Evolutionary conservation across 2,113 vertebrate species (phyloP), one percentile per base, ranked within the genome.

Genomic region (Vulpes lagopus): DNA sequence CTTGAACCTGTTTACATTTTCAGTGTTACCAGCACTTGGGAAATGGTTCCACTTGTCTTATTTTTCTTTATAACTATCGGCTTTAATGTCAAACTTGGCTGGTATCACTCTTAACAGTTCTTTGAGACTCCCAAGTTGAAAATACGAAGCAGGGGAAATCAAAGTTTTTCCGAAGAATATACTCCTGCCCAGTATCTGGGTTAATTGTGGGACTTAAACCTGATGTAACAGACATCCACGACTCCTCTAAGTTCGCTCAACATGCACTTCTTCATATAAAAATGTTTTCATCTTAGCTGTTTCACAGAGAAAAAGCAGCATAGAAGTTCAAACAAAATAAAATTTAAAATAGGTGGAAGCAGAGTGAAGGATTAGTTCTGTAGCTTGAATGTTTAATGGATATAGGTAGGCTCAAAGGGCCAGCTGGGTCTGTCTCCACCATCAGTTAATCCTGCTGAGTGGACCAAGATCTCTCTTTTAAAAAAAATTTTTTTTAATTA

Each of bases 81-180:
- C 88, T 96, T 85, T 93, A 92, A 74, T 96, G n/a, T 71, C 96
- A 94, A 85, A 91, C 91, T 96, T 97, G 95, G 65, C 96, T 94
- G 49, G 38, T 84, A 84, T 91, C 38, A 60, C 78, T 84, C 81
- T 83, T 83, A 88, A 87, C 9, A 91, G 81, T 97, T 94, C 94
- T 92, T 92, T 90, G 11, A 87, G 84, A 69, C 93, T 80, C 86
- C 87, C 60, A 82, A 92, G 67, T 94, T 96, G 94, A 94, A 92
- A 84, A 92, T 92, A 62, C 27, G 9, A 91, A 76, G 64, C 94
- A 91, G 82, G 84, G 59, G 81, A 94, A 92, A 97, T 96, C 87
- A 94, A 69, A 94, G 38, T 96, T 97, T 88, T 90, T 74, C 87
- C 32, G 81, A n/a, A 83, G 92, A 97, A 76, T 83, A 62, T 79